phyloP scores from a whole-genome alignment of 1,140 invertebrate species.

The Phymorhynchus buccinoides region DNA sequence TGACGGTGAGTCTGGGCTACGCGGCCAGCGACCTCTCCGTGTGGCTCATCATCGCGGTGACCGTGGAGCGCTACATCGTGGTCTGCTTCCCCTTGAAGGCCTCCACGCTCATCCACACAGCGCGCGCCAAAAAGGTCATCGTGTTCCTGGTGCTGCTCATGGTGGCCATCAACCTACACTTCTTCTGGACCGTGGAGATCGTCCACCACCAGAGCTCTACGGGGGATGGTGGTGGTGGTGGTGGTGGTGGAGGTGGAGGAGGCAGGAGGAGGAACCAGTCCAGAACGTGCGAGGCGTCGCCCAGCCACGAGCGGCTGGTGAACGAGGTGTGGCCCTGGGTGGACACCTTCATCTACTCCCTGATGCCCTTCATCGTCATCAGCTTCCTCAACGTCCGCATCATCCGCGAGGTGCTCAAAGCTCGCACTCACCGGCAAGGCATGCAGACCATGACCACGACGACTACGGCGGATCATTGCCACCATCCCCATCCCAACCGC shows the following conservation, averaged over 20 bases:
- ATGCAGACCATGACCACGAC: too few species aligned
- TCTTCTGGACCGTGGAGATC: conserved; percentile 65
- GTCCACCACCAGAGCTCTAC: conserved; percentile 27
- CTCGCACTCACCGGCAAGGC: conserved; percentile 20
- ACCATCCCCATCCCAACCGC: conserved; percentile 35
- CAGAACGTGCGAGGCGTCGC: conserved; percentile 45
- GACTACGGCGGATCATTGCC: neutral
- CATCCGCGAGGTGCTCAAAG: conserved; percentile 50
- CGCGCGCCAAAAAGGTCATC: conserved; percentile 59
- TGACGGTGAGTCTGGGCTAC: conserved; percentile 60
- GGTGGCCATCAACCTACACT: conserved; percentile 62
- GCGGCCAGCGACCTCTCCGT: conserved; percentile 68
- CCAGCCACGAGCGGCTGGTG: conserved; percentile 40
- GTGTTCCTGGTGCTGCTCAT: conserved; percentile 51
- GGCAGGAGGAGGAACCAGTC: conserved; percentile 35
- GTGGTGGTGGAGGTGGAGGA: too few species aligned
- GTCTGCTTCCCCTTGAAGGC: conserved; percentile 68
- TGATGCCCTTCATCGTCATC: conserved; percentile 66
- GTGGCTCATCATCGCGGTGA: conserved; percentile 73
- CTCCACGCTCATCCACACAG: conserved; percentile 60
- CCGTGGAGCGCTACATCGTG: conserved; percentile 71
- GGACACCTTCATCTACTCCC: conserved; percentile 66
- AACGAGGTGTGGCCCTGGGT: conserved; percentile 64
- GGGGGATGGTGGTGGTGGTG: too few species aligned
- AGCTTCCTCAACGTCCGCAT: conserved; percentile 61